These are phyloP conservation scores for Anarhynchus alexandrinus DNA, from an alignment of 2,113 vertebrate genomes.

Conservation along the genomic window DNA sequence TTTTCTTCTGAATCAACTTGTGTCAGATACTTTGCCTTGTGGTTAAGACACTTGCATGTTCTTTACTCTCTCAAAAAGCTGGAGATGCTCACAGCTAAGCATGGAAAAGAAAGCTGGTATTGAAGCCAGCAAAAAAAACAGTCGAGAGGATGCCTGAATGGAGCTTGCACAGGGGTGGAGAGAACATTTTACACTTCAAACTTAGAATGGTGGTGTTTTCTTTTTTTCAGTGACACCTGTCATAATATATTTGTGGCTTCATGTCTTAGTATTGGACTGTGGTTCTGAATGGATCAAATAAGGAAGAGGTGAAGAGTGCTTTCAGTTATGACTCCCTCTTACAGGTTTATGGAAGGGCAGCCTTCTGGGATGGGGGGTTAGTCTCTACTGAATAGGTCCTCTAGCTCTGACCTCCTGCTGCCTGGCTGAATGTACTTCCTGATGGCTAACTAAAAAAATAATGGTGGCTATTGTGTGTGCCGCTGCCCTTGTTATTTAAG, in stretches of 20 bases:
- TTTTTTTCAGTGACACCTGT: not conserved
- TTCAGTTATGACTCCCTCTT: not conserved
- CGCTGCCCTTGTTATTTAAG: not conserved
- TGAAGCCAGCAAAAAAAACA: not conserved
- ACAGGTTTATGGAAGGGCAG: not conserved
- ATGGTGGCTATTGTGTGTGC: not conserved
- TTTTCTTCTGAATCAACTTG: not conserved
- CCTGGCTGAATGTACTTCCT: not conserved
- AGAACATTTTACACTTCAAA: not conserved
- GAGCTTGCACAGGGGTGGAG: not conserved
- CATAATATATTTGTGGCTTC: not conserved
- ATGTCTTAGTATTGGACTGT: not conserved
- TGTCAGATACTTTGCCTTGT: not conserved
- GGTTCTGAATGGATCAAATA: not conserved
- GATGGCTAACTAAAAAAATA: not conserved
- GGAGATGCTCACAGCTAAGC: not conserved
- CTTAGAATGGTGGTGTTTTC: not conserved
- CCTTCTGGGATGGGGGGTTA: not conserved
- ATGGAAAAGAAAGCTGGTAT: not conserved
- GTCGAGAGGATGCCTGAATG: not conserved
- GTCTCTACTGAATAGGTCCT: not conserved
- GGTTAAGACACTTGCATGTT: not conserved
- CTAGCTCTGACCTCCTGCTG: not conserved
- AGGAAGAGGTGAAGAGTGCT: not conserved
- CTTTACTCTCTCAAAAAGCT: not conserved